A percentile compares a stretch with the other conserved stretches of the same genome.
These are phyloP conservation scores for Myotis lucifugus DNA, from an alignment of 2,113 vertebrate genomes.

Conservation along the genomic window DNA sequence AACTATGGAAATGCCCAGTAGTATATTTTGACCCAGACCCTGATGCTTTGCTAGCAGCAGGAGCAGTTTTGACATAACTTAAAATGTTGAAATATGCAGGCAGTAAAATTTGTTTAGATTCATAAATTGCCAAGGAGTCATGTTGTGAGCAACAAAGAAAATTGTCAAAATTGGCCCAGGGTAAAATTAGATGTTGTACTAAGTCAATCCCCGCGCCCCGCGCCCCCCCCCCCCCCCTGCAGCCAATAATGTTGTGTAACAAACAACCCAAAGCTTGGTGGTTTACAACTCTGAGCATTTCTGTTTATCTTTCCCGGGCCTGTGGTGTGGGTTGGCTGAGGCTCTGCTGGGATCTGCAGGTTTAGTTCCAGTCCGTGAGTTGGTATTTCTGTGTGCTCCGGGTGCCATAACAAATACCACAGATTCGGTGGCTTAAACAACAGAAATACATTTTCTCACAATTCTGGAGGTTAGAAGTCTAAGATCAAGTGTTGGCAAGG, in stretches of 20 bases:
- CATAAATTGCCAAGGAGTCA: not conserved
- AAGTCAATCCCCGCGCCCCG: no score
- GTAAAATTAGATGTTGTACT: not conserved
- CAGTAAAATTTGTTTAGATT: not conserved
- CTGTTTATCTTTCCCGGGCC: not conserved
- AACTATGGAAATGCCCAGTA: not conserved
- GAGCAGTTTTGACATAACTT: not conserved
- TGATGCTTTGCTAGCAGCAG: not conserved
- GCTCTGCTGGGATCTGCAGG: not conserved
- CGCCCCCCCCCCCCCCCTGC: no score
- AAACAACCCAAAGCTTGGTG: not conserved
- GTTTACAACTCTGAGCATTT: not conserved
- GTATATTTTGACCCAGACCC: not conserved
- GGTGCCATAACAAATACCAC: not conserved
- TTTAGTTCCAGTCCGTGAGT: not conserved
- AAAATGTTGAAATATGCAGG: not conserved
- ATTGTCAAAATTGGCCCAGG: not conserved
- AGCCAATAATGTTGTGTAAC: not conserved
- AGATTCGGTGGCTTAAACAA: not conserved
- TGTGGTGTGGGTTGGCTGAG: not conserved
- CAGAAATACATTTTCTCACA: not conserved
- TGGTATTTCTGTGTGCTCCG: not conserved
- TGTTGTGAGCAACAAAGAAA: not conserved
- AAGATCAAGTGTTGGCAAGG: not conserved
- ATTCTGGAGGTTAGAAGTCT: not conserved